Base-by-base conservation (phyloP, 2,113 vertebrate species). In the Epinephelus lanceolatus region DNA sequence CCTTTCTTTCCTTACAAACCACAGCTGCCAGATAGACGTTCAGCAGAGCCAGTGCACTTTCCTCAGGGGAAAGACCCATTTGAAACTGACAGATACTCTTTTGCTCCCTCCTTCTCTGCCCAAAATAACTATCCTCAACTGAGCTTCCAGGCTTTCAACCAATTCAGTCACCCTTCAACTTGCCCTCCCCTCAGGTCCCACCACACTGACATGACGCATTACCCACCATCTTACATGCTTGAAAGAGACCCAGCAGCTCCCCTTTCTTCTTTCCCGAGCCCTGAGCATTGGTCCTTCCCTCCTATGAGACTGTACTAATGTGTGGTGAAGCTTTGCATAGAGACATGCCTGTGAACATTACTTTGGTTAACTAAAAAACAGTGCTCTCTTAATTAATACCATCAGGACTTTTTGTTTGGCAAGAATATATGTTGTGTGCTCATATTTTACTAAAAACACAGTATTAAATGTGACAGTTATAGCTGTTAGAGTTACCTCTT, bases 261-360 rank as follows among this genome's bases (percentile, higher is more conserved):
- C 55, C 52, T 76, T 60, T 88, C 88, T 83, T 70, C 57, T 79
- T 57, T 92, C 66, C 86, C 61, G 19, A 96, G 94, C 70, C 95
- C 95, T 1, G 93, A 95, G 45, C 62, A 65, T 37, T 97, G 95
- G 96, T 90, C 92, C 57, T 97, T 96, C 76, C 96, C 96, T 79
- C 95, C 96, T n/a, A 96, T 96, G 95, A 95, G 93, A 88, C 89
- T 96, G 0, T 96, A 96, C 84, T 97, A 80, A 90, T 71, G 23
- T 77, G 27, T 51, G 3, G 18, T 65, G 25, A 80, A 72, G 25
- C 25, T 40, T 37, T 79, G 7, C 61, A 76, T n/a, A 63, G 1
- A 79, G 6, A 57, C 42, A 17, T 62, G 49, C 17, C 19, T 27
- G 52, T 67, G 14, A 23, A 57, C 11, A n/a, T 65, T 49, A 60